Base-by-base conservation (phyloP, 2,888 invertebrate species). In the Cryptus viduatorius region DNA sequence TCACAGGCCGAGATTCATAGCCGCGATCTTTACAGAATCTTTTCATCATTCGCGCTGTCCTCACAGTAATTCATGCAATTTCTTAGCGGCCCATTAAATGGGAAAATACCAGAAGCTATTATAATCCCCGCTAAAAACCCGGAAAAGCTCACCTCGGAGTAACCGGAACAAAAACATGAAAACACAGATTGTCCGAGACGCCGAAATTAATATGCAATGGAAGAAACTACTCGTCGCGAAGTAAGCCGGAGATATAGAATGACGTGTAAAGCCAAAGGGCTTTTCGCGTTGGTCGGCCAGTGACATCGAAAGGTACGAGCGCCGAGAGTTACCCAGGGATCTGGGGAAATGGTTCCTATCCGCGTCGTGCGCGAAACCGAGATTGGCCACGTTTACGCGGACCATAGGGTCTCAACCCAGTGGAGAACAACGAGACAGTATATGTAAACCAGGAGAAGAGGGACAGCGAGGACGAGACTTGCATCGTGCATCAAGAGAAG, bases 331-430 rank as follows among this genome's bases (percentile, higher is more conserved):
- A 61, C 31, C 10, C 24, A 2, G 37, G 37, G 4, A 37, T 7
- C 7, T 37, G 7, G 37, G 37, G 44, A 7, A 44, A 37, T 5
- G 29, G 67, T 24, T 24, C 24, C 24, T 12, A 61, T 48, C 14
- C 46, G 68, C 73, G 48, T 8, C 31, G 83, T 48, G 69, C 67
- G 77, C 61, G 46, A 65, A 82, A 8, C 24, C 37, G 37, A 80
- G 77, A 82, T 85, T 85, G 79, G 80, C 50, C 78, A 84, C 85
- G 83, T 84, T 82, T 76, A 68, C 84, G 84, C 82, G 69, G 64
- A 64, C 56, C 56, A 65, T 44, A 46, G 73, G 59, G 48, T 24
- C 42, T 31, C 46, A 64, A 61, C 31, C 44, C 29, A 44, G 24
- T 8, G n/a, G 59, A 61, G 56, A n/a, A 46, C 10, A 59, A 12